Conservation (phyloP, 2,888 invertebrate genomes). For the Noctuana brunneofusca region DNA sequence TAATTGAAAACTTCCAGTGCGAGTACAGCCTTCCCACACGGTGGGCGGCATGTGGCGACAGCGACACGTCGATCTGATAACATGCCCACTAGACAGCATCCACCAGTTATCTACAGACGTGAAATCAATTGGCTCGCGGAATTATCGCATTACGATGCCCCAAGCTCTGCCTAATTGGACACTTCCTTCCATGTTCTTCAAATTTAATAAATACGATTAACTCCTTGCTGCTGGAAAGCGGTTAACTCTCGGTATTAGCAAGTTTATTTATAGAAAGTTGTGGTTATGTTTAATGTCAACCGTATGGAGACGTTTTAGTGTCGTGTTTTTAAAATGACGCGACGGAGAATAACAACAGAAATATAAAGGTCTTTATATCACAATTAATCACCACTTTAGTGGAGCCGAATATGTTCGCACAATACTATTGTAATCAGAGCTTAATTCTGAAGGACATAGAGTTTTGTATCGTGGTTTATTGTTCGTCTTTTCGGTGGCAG, state of each 20-base stretch:
- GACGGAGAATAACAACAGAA: constrained; percentile 68
- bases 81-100: constrained; percentile 69
- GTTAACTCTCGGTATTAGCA: constrained; percentile 21
- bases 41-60: constrained; percentile 66
- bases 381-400: constrained; percentile 78
- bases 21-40: constrained; percentile 59
- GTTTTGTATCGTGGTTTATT: constrained; percentile 38
- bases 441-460: constrained; percentile 46
- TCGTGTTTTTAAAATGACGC: constrained; percentile 65
- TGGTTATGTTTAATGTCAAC: constrained; percentile 49
- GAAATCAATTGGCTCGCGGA: constrained; percentile 75
- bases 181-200: constrained; percentile 60
- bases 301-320: constrained; percentile 58
- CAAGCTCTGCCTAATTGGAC: constrained; percentile 72
- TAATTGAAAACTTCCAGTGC: constrained; percentile 43
- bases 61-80: constrained; percentile 76
- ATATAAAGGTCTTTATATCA: constrained; percentile 77
- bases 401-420: constrained; percentile 41
- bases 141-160: constrained; percentile 74
- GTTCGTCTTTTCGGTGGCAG: constrained; percentile 61
- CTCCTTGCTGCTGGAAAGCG: constrained; percentile 26
- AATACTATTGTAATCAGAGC: constrained; percentile 28
- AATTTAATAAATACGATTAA: constrained; percentile 43
- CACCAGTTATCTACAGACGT: constrained; percentile 71
- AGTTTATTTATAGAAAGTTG: constrained; percentile 39